These are phyloP conservation scores for Protodeltote pygarga DNA, from an alignment of 2,888 invertebrate genomes.

Conservation along the genomic window DNA sequence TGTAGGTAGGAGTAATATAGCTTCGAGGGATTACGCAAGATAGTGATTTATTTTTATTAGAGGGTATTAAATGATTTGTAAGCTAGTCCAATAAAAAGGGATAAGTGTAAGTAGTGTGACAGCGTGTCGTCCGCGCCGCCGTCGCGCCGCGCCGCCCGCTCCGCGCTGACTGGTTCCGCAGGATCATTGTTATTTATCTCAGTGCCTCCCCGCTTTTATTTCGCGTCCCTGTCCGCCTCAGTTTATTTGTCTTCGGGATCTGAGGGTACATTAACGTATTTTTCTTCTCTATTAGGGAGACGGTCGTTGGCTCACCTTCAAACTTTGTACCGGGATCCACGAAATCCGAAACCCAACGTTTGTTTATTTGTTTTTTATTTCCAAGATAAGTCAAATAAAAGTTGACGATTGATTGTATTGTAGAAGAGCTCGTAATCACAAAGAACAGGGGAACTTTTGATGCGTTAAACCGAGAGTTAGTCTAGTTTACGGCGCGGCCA, in stretches of 20 bases:
- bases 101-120: slow-evolving; percentile 70
- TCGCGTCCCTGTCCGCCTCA: slow-evolving; percentile 80
- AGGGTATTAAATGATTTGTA: slow-evolving; percentile 54
- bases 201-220: slow-evolving; percentile 80
- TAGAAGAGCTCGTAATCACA: slow-evolving; percentile 74
- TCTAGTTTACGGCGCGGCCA: slow-evolving; percentile 60
- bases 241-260: slow-evolving; percentile 86
- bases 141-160: slow-evolving; percentile 22
- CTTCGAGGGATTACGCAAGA: slow-evolving; percentile 30
- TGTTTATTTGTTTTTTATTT: slow-evolving; percentile 83
- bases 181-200: slow-evolving; percentile 85
- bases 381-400: slow-evolving; percentile 83
- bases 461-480: slow-evolving; percentile 68
- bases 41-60: slow-evolving; percentile 50
- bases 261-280: slow-evolving; percentile 86
- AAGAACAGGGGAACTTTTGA: slow-evolving; percentile 60
- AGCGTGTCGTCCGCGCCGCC: slow-evolving; percentile 35
- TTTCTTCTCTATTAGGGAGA: slow-evolving; percentile 86
- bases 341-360: slow-evolving; percentile 72
- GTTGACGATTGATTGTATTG: slow-evolving; percentile 85
- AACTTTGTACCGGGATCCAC: slow-evolving; percentile 74
- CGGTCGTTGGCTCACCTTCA: slow-evolving; percentile 82
- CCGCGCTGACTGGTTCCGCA: slow-evolving; percentile 60
- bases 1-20: slow-evolving; percentile 28
- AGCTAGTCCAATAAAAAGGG: slow-evolving; percentile 61